phyloP scores from a whole-genome alignment of 2,888 invertebrate species.

The Zhengitettix transpicula region DNA sequence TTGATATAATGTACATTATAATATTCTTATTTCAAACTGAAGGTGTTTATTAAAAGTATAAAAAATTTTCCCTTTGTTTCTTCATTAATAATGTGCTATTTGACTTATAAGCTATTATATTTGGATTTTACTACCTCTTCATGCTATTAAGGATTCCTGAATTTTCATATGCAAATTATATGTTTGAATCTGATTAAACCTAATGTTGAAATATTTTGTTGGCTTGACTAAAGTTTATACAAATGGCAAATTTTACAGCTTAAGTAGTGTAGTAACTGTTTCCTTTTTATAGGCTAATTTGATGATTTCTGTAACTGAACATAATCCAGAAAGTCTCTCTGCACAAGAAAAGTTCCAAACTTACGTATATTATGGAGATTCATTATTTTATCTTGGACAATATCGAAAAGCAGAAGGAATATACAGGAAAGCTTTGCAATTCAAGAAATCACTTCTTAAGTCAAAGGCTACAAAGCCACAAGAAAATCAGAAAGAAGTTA shows the following conservation, averaged over 20 bases:
- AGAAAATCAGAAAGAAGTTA: slow-evolving; percentile 31
- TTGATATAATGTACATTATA: neutral
- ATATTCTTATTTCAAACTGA: neutral
- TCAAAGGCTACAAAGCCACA: slow-evolving; percentile 30
- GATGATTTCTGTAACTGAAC: slow-evolving; percentile 44
- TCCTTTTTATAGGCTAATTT: slow-evolving; percentile 40
- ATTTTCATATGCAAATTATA: neutral
- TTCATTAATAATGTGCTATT: neutral
- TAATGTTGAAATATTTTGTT: neutral
- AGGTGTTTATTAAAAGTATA: neutral
- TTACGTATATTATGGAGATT: slow-evolving; percentile 50
- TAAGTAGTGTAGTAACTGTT: neutral
- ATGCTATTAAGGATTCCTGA: neutral
- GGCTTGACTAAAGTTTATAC: too few relatives aligned
- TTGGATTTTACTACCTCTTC: too few relatives aligned
- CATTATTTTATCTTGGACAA: slow-evolving; percentile 46
- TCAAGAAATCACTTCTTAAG: slow-evolving; percentile 42
- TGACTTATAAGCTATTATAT: neutral
- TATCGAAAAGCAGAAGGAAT: slow-evolving; percentile 50
- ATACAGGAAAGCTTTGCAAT: slow-evolving; percentile 44
- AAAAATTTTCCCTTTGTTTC: neutral
- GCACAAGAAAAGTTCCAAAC: slow-evolving; percentile 49
- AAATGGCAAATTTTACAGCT: too few relatives aligned
- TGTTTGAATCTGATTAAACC: neutral
- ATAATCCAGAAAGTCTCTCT: slow-evolving; percentile 40